phyloP scores from a whole-genome alignment of 2,888 invertebrate species.

The Drosophila multiciliata region DNA sequence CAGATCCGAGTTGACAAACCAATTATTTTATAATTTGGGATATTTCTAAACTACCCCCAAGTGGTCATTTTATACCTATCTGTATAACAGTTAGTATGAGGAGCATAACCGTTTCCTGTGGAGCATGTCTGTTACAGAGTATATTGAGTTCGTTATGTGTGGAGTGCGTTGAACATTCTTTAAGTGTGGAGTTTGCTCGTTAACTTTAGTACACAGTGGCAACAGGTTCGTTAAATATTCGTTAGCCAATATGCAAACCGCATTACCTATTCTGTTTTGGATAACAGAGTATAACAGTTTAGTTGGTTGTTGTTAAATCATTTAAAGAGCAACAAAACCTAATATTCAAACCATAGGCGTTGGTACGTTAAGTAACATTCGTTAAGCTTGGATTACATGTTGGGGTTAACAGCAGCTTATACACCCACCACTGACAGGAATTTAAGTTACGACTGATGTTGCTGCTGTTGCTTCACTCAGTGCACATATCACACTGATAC shows the following conservation, averaged over 20 bases:
- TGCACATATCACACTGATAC: slow-evolving; percentile 57
- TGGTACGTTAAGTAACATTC: no score
- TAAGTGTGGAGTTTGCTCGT: slow-evolving; percentile 2
- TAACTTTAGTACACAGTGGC: slow-evolving; percentile 7
- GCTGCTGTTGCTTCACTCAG: slow-evolving; percentile 29
- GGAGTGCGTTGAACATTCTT: neutral
- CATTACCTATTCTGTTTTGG: neutral
- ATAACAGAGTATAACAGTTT: neutral
- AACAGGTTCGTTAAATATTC: neutral
- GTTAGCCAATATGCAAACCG: neutral
- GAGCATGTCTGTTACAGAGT: neutral
- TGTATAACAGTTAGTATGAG: slow-evolving; percentile 26
- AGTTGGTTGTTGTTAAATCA: neutral
- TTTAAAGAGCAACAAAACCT: no score
- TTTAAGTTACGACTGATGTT: slow-evolving; percentile 30
- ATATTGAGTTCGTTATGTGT: neutral
- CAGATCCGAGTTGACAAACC: slow-evolving; percentile 44
- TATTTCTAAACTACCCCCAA: slow-evolving; percentile 9
- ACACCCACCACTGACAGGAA: slow-evolving; percentile 37
- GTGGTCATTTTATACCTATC: slow-evolving; percentile 32
- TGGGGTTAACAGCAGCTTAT: neutral
- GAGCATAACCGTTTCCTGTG: neutral
- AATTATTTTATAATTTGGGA: slow-evolving; percentile 47
- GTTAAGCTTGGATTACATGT: neutral
- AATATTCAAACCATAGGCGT: neutral